Evolutionary conservation across 2,888 invertebrate species (phyloP), one percentile per base, ranked within the genome.

Genomic region (Unio pictorum): DNA sequence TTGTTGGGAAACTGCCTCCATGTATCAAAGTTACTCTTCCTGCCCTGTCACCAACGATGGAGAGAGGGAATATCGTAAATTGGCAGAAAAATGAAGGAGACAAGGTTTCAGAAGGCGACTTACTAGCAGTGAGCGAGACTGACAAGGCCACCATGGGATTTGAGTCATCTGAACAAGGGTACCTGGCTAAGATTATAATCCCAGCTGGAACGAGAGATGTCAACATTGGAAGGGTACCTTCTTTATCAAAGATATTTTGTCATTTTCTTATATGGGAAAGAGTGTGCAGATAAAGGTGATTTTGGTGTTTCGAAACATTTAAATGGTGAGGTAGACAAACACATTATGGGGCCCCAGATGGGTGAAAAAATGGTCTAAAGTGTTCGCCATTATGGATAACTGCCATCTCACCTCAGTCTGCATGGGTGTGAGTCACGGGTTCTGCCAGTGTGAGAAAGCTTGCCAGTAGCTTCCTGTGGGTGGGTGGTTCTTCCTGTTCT

Each of bases 131-230:
- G 92, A 99, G 99, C 87, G 99, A 99, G 92, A 99, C 99, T 8
- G 99, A 99, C 90, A 99, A 99, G 91, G 99, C 99, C 0, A 99
- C 99, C 0, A 99, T 99, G 98, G 99, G 98, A 3, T 99, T 99
- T 89, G 99, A 99, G 91, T 98, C 99, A 0, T 97, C 98, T 0
- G 99, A 99, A 89, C 99, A 99, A 91, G 99, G 99, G 4, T 97
- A 93, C 87, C 91, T 99, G 73, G 99, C 99, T 3, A 99, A 97
- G 91, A 97, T 99, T 83, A 80, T 99, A 11, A 92, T 98, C 65
- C 92, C 94, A 0, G 96, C 95, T 45, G 99, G 99, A 58, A 92
- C 94, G 0, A 98, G 97, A 91, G 97, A 97, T 88, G 95, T 99
- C 4, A 94, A 96, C 0, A 94, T 99, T 73, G 99, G 99, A 73